Evolutionary conservation across 2,888 invertebrate genomes (phyloP), one percentile per base, ranked within the genome.

Genomic region (Eudasyphora cyanicolor): DNA sequence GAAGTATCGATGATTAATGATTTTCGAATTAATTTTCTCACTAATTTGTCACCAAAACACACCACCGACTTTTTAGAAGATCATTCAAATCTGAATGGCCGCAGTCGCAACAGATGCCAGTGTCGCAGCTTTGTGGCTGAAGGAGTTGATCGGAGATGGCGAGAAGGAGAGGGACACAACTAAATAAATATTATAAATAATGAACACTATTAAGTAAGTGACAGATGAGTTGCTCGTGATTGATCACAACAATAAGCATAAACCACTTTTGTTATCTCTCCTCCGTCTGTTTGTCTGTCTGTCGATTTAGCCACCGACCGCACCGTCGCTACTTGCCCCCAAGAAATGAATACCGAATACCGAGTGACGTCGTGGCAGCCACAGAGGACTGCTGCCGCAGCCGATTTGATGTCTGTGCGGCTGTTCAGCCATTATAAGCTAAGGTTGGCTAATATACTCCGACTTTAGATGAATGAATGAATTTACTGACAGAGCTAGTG

Each of bases 151-250:
- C 49, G 49, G 62, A 32, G 32, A 4, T 19, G 29, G 29, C 24
- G 19, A 21, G 24, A 35, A 6, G 21, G 14, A 45, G n/a, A 45
- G 32, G 21, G 49, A 74, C 21, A 60, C 57, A 64, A 75, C 57
- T 67, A 83, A 75, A 79, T 79, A 82, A 83, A 75, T 78, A 71
- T 82, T 79, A 85, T 86, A 85, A 87, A 85, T 86, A 87, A 87
- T 87, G 87, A 86, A 85, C 84, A 71, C 86, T 85, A 86, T 87
- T 87, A 86, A 85, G 80, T 76, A 85, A 84, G 76, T 86, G 87
- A 87, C 87, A 86, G 87, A 86, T 86, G 87, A 86, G 85, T 82
- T 85, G 85, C 78, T 45, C 81, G 86, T 87, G 87, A 87, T 87
- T 86, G 87, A 87, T 87, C 85, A 85, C 84, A 84, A 60, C 77